Base-by-base conservation (phyloP, 2,797 vertebrate genomes). In the Rhinogobio ventralis region DNA sequence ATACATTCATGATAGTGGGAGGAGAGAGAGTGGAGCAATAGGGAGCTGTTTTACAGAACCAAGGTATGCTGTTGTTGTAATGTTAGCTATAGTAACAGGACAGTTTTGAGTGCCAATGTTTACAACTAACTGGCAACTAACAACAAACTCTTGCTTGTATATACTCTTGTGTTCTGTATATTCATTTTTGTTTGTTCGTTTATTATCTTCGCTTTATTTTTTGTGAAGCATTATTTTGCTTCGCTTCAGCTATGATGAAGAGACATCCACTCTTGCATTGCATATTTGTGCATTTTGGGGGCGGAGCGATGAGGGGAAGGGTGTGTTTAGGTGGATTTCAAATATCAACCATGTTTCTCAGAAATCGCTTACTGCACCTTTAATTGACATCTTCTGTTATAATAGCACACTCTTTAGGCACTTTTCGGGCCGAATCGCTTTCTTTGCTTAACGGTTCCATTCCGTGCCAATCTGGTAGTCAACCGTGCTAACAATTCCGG, bases 301-400 rank as follows among this genome's bases (percentile, higher is more conserved):
- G 57, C 1, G 11, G 57, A 60, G n/a, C 57, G 28, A 60, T 60
- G 13, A 60, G 28, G 5, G 11, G n/a, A 60, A 11, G 11, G 11
- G n/a, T 25, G 57, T 25, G n/a, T 25, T 25, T 19, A 7, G 49
- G 17, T 19, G 19, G 49, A 0, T 51, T 51, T 51, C 49, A 7
- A 19, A 51, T 51, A 19, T 7, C 17, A 51, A 51, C 49, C 6
- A 19, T 19, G 49, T 19, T 51, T 51, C 49, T 51, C 49, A 51
- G 17, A 51, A 51, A 51, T 51, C 2, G n/a, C 5, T 60, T 25
- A 60, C 10, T 60, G n/a, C 11, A 60, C 57, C 53, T 30, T 82
- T 87, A 85, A 85, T 85, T 49, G 75, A 39, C 33, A 49, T 55
- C 19, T 30, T 39, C 30, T 17, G 17, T 78, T 78, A 77, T 68